Percentiles rank a stretch among this genome's conserved stretches.
phyloP scores from a whole-genome alignment of 2,888 invertebrate species.

The Trimorus sp. region DNA sequence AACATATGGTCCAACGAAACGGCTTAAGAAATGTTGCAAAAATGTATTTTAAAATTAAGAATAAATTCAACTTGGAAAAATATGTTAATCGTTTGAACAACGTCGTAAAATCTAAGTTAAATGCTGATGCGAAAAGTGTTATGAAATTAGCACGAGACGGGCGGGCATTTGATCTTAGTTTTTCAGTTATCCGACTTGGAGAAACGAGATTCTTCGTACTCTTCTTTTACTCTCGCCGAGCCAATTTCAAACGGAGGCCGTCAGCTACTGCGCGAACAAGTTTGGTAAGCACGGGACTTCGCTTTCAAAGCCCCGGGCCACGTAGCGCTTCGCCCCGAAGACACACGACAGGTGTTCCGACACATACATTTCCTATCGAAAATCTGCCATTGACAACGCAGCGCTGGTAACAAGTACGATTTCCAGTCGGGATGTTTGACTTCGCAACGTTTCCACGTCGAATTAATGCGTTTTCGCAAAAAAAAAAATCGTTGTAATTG shows the following conservation, averaged over 20 bases:
- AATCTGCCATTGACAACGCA: slow-evolving; percentile 47
- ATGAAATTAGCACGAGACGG: slow-evolving; percentile 8
- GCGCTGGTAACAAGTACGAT: slow-evolving; percentile 14
- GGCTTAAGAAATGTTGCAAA: no score
- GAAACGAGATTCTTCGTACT: slow-evolving; percentile 10
- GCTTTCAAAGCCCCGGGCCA: slow-evolving; percentile 48
- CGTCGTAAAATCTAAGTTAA: background rate
- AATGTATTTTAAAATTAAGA: no score
- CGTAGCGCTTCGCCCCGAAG: slow-evolving; percentile 50
- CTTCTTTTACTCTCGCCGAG: slow-evolving; percentile 2
- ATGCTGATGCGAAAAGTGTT: background rate
- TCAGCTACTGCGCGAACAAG: slow-evolving; percentile 56
- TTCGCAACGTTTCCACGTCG: slow-evolving; percentile 7
- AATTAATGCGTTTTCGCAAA: slow-evolving; percentile 15
- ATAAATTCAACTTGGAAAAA: no score
- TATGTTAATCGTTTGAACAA: no score
- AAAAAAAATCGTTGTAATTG: slow-evolving; percentile 2
- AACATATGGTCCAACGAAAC: no score
- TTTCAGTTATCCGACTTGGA: slow-evolving; percentile 33
- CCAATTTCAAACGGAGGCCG: slow-evolving; percentile 45
- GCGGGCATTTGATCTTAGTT: slow-evolving; percentile 14
- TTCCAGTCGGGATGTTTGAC: slow-evolving; percentile 8
- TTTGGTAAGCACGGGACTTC: slow-evolving; percentile 60
- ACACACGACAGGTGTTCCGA: slow-evolving; percentile 56
- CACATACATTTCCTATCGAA: slow-evolving; percentile 50